These are phyloP conservation scores for Ginglymostoma cirratum DNA, from an alignment of 2,113 vertebrate genomes.

Conservation along the genomic window DNA sequence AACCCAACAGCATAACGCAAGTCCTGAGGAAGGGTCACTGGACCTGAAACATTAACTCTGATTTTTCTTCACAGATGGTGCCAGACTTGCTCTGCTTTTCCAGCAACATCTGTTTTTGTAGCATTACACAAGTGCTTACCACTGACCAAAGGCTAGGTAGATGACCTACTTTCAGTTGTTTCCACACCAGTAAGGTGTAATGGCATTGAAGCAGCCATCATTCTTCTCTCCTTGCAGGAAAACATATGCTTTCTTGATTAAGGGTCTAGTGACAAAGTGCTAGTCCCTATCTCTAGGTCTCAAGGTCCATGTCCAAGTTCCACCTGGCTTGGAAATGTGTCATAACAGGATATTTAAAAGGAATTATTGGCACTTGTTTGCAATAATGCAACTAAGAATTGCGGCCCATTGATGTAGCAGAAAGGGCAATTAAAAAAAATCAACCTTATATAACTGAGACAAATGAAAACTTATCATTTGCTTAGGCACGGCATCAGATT, in stretches of 20 bases:
- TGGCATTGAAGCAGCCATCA: neutral
- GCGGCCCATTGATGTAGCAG: neutral
- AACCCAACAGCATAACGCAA: neutral
- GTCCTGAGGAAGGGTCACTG: too few relatives aligned
- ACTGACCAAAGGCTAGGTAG: neutral
- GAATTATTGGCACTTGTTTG: neutral
- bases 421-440: neutral
- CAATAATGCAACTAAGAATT: neutral
- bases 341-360: too few relatives aligned
- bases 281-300: too few relatives aligned
- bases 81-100: too few relatives aligned
- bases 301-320: too few relatives aligned
- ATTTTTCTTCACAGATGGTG: too few relatives aligned
- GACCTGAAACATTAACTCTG: too few relatives aligned
- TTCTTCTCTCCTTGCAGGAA: neutral
- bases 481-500: neutral
- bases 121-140: neutral
- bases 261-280: too few relatives aligned
- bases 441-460: neutral
- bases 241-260: neutral
- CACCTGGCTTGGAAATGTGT: too few relatives aligned
- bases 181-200: neutral
- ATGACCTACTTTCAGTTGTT: neutral
- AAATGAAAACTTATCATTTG: neutral
- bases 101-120: too few relatives aligned